Evolutionary conservation across 2,888 invertebrate species (phyloP), one percentile per base, ranked within the genome.

Genomic region (Brachyopa scutellaris): DNA sequence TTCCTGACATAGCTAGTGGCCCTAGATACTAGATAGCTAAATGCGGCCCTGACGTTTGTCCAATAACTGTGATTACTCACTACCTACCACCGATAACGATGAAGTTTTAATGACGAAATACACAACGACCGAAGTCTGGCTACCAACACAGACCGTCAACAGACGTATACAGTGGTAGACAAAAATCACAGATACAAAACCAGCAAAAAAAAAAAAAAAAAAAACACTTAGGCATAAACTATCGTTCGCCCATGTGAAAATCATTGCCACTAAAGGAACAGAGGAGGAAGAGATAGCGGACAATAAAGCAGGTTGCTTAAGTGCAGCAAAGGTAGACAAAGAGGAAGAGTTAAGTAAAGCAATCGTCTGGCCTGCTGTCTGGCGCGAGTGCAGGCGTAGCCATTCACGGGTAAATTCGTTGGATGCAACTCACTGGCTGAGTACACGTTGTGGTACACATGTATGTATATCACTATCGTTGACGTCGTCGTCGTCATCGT

Each of bases 311-410:
- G 59, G 74, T 69, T 80, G 64, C 69, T 40, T 57, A 70, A 80
- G 69, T 80, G 76, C 76, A 80, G 21, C 70, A 59, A 74, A 76
- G 80, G 70, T 82, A 76, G 80, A 59, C 70, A 70, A 45, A 70
- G 59, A 70, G 70, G 80, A 82, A 59, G 76, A 82, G 64, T 76
- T 82, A 70, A 82, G 70, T 70, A 62, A 80, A 82, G 70, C 74
- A 76, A 70, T 70, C 80, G 80, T 82, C 80, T 82, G 76, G 80
- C 53, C 59, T 38, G 80, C 42, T 76, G 80, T 82, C 80, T 82
- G 80, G 76, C 38, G 40, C 76, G 38, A 70, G 42, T 82, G 53
- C 70, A 80, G 26, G 33, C 31, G 23, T 51, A 19, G 31, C 42
- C 45, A 57, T 38, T 31, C 62, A 73, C 51, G 40, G 45, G 33